A percentile compares a stretch with the other conserved stretches of the same genome.
Evolutionary conservation across 2,888 invertebrate species (phyloP).

Genomic region (Chloroclysta siterata): DNA sequence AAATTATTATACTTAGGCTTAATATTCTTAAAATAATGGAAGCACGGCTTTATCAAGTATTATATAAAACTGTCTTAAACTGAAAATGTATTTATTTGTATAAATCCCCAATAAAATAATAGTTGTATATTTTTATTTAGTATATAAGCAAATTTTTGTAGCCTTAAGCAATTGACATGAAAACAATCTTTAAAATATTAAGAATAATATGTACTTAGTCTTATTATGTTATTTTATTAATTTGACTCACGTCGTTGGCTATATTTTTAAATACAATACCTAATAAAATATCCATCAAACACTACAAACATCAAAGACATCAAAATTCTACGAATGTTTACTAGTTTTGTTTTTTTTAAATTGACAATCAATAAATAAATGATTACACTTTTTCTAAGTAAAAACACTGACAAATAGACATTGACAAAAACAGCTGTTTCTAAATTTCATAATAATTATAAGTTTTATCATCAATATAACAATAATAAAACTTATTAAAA

Average conservation of each 20-base stretch:
- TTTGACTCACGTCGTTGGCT: slow-evolving; percentile 26
- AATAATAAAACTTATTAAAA: background rate
- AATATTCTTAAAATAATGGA: slow-evolving; percentile 32
- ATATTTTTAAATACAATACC: slow-evolving; percentile 6
- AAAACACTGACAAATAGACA: slow-evolving; percentile 7
- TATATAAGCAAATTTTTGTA: too few relatives aligned
- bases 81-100: slow-evolving; percentile 8
- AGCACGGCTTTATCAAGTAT: slow-evolving; percentile 20
- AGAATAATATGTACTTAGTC: background rate
- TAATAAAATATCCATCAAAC: slow-evolving; percentile 34
- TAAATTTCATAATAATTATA: background rate
- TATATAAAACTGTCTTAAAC: slow-evolving; percentile 2
- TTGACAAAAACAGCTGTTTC: background rate
- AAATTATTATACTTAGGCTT: slow-evolving; percentile 9
- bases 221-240: slow-evolving; percentile 15
- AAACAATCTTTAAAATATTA: background rate
- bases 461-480: background rate
- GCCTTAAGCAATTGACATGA: background rate
- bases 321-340: slow-evolving; percentile 49
- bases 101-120: background rate
- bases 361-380: slow-evolving; percentile 36
- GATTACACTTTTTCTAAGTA: slow-evolving; percentile 6
- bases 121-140: too few relatives aligned
- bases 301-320: slow-evolving; percentile 41
- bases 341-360: slow-evolving; percentile 43